Base-by-base conservation (phyloP, 2,797 vertebrate genomes). In the Amphiprion clarkii region DNA sequence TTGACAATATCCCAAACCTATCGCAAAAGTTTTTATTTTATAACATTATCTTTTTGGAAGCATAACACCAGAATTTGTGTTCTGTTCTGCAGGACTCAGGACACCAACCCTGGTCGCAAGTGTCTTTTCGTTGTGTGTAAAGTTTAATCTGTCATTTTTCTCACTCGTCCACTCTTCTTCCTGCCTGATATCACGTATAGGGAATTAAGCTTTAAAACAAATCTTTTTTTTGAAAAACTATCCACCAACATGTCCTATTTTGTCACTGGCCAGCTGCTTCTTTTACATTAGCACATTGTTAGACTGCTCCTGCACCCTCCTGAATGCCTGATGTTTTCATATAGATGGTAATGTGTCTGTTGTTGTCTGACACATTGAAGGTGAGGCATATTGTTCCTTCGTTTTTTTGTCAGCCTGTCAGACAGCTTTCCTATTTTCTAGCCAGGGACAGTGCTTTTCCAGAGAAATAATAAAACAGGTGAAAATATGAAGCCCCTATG, bases 361-460 rank as follows among this genome's bases (percentile, higher is more conserved):
- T 72, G 53, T 71, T 89, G 53, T 84, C 88, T 86, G 81, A 46
- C 82, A 82, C 76, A 76, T 81, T 54, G 33, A 66, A 74, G 33
- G 62, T 67, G 69, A 73, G 69, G 42, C 33, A 6, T 59, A 55
- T 71, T n/a, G 46, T 71, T 81, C 68, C 56, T 70, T 80, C 27
- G 25, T 67, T 76, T 79, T 79, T 71, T 61, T 77, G 75, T 79
- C 81, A 74, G 67, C 59, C 58, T 73, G 78, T 85, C 79, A 54
- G 74, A 76, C 75, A 68, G 65, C 71, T 70, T 80, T 83, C 73
- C 49, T 67, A 16, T 89, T 84, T 83, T 85, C 59, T 63, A 70
- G 54, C 78, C 3, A 44, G 44, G 67, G 67, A 58, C 52, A 83
- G 55, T 31, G 42, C 31, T 87, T 85, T 87, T 88, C 67, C 82